Percentiles rank a stretch among this genome's conserved stretches.
Evolutionary conservation across 2,113 vertebrate genomes (phyloP).

Genomic region (Calyptommatus sinebrachiatus): DNA sequence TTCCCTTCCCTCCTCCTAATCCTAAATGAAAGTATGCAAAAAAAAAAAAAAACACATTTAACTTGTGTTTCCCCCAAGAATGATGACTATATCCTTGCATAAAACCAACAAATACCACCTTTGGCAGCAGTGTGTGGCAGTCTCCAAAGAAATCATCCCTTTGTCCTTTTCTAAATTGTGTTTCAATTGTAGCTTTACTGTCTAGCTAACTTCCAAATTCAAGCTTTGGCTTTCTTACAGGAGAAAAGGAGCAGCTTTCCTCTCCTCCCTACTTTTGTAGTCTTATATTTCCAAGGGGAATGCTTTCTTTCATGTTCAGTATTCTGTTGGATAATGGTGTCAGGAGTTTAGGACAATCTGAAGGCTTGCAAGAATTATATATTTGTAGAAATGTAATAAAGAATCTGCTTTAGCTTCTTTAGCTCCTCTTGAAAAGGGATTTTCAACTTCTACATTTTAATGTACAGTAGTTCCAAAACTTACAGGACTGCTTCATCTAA

Average conservation of each 20-base stretch:
- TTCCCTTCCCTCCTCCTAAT: too few species aligned
- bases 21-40: not conserved
- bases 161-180: not conserved
- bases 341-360: not conserved
- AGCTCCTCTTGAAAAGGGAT: too few species aligned
- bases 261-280: not conserved
- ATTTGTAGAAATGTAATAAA: not conserved
- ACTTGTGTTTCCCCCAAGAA: not conserved
- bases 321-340: not conserved
- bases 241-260: not conserved
- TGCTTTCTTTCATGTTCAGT: not conserved
- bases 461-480: not conserved
- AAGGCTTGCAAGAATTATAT: not conserved
- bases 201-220: not conserved
- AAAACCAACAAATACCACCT: not conserved
- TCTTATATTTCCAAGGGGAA: not conserved
- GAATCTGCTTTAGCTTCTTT: not conserved
- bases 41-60: not conserved
- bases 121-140: not conserved
- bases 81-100: not conserved
- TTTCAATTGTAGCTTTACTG: not conserved
- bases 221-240: not conserved
- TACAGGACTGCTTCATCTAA: not conserved
- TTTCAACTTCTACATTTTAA: too few species aligned
- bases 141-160: not conserved